Percentiles rank a stretch among this genome's conserved stretches.
Evolutionary conservation across 1,140 invertebrate genomes (phyloP).

Genomic region (Zaprionus camerounensis): DNA sequence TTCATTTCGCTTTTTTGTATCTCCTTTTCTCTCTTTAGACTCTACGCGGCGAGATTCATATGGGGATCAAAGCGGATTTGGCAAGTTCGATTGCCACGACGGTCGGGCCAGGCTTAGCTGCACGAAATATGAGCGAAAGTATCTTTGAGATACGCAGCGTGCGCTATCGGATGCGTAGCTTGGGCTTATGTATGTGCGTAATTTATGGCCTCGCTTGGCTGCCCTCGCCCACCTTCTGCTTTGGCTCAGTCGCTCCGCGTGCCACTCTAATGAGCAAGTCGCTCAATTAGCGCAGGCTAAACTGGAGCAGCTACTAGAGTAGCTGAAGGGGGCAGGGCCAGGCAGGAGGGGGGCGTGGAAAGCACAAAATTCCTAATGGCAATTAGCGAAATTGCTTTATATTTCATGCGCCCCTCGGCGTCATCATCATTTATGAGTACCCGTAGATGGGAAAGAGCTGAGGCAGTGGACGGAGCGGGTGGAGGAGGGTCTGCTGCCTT

Average conservation of each 20-base stretch:
- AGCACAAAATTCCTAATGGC: conserved; percentile 62
- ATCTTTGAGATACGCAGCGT: conserved; percentile 58
- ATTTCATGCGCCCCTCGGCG: conserved; percentile 58
- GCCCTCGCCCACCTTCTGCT: conserved; percentile 15
- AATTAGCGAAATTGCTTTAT: conserved; percentile 81
- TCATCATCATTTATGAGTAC: conserved; percentile 78
- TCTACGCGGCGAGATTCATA: conserved; percentile 52
- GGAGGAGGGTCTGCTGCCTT: not conserved
- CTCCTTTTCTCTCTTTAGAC: not conserved
- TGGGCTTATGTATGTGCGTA: conserved; percentile 57
- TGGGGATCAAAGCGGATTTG: conserved; percentile 80
- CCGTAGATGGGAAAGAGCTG: not conserved
- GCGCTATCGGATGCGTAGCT: not conserved
- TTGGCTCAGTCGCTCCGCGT: conserved; percentile 8
- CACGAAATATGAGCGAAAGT: conserved; percentile 73
- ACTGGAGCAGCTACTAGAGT: conserved; percentile 3
- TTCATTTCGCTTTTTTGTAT: conserved; percentile 68
- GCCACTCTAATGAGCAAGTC: conserved; percentile 67
- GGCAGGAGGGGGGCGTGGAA: not conserved
- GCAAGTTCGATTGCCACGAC: conserved; percentile 54
- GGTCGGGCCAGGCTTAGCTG: conserved; percentile 54
- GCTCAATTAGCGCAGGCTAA: conserved; percentile 59
- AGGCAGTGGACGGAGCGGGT: no score
- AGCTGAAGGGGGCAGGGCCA: not conserved
- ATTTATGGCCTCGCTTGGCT: conserved; percentile 59